These are phyloP conservation scores for Enteromius fasciolatus DNA, from an alignment of 2,797 vertebrate species.

Conservation along the genomic window DNA sequence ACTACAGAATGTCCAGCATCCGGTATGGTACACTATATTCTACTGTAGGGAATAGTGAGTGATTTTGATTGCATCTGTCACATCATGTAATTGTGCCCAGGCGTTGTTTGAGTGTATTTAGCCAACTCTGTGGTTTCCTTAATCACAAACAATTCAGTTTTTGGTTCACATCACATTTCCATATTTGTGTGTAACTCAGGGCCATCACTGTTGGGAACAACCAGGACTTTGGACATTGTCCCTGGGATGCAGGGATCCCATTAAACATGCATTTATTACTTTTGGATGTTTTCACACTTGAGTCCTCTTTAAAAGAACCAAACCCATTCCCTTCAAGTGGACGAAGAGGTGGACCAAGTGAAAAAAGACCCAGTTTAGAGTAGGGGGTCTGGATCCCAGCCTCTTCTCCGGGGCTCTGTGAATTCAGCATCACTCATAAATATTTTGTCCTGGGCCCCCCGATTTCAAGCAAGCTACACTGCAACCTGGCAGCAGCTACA, in stretches of 20 bases:
- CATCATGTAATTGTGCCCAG: background rate
- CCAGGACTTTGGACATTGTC: background rate
- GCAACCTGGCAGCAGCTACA: conserved; percentile 2
- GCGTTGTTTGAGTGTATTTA: background rate
- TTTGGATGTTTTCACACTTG: too few relatives aligned
- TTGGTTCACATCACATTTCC: background rate
- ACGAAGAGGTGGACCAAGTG: too few relatives aligned
- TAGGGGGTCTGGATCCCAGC: background rate
- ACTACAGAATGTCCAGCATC: background rate
- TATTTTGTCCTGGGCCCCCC: background rate
- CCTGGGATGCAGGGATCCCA: background rate
- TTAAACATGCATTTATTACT: background rate
- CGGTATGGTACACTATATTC: background rate
- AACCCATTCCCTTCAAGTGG: too few relatives aligned
- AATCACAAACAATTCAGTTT: background rate
- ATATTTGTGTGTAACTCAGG: background rate
- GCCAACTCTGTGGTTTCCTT: background rate
- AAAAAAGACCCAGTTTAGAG: too few relatives aligned
- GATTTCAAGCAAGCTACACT: background rate
- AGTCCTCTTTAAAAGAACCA: too few relatives aligned
- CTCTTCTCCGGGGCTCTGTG: background rate
- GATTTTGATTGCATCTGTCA: background rate
- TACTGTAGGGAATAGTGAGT: background rate
- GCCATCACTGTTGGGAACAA: background rate
- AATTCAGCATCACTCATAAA: background rate